Evolutionary conservation across 2,797 vertebrate genomes (phyloP).

Genomic region (Sylvia borin): DNA sequence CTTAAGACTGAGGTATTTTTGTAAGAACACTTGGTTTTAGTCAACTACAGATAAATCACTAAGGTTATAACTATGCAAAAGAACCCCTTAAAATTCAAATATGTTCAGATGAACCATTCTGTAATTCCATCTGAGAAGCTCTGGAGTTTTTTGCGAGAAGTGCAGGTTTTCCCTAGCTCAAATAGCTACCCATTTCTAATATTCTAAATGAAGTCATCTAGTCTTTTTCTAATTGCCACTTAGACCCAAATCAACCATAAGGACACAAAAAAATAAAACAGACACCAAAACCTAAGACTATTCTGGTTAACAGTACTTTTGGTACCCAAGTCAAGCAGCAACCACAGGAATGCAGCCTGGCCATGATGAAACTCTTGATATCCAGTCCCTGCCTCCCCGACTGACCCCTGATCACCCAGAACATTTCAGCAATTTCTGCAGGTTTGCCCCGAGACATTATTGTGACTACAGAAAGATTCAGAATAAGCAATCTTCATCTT

Average conservation of each 20-base stretch:
- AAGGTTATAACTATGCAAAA: not conserved
- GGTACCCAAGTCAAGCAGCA: not conserved
- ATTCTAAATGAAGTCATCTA: not conserved
- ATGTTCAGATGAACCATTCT: not conserved
- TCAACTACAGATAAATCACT: not conserved
- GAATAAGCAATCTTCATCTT: not conserved
- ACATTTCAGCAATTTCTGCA: not conserved
- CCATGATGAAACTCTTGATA: not conserved
- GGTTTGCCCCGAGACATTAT: not conserved
- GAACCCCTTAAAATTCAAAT: not conserved
- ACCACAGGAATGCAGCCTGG: not conserved
- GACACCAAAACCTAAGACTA: not conserved
- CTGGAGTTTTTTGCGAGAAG: not conserved
- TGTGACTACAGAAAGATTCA: not conserved
- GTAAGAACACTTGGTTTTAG: not conserved
- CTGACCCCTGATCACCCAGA: not conserved
- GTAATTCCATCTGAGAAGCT: not conserved
- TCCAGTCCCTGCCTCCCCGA: not conserved
- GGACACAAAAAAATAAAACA: not conserved
- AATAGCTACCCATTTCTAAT: not conserved
- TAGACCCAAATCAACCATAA: not conserved
- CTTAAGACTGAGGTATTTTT: not conserved
- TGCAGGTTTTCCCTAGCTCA: not conserved
- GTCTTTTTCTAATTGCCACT: not conserved
- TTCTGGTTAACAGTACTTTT: not conserved